Conservation (phyloP, 2,113 vertebrate species). For the rat (Rattus norvegicus) region DNA sequence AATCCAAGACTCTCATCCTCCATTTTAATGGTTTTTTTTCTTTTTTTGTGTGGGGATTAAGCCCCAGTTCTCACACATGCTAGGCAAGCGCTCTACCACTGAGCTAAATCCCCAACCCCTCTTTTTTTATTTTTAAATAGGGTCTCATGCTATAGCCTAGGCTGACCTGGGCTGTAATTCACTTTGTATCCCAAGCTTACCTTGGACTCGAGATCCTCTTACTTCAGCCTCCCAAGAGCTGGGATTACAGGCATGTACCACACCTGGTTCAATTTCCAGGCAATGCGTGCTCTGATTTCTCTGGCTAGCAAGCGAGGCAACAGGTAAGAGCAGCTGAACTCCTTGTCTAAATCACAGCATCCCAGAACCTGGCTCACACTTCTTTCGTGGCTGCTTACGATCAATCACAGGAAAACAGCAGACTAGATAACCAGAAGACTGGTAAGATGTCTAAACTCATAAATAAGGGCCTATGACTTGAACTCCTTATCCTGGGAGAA, state of each 20-base stretch:
- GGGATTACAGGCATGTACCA: neutral
- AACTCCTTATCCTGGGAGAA: neutral
- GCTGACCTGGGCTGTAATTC: neutral
- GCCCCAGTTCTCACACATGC: neutral
- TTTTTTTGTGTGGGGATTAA: neutral
- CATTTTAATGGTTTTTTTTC: neutral
- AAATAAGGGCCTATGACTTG: neutral
- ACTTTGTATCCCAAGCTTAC: neutral
- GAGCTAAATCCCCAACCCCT: too few relatives aligned
- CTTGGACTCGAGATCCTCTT: neutral
- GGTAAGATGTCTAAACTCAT: neutral
- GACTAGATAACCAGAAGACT: neutral
- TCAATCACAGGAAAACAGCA: neutral
- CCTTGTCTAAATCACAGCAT: neutral
- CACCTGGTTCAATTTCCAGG: neutral
- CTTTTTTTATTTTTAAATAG: neutral
- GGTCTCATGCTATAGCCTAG: neutral
- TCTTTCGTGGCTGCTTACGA: neutral
- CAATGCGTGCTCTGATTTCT: neutral
- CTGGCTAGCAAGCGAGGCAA: neutral
- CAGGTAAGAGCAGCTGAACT: neutral
- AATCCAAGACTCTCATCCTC: neutral
- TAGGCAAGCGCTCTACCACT: too few relatives aligned
- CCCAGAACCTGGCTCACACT: neutral
- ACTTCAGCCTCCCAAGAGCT: neutral